Evolutionary conservation across 2,888 invertebrate species (phyloP), one percentile per base, ranked within the genome.

Genomic region (Drosophila pseudotalamancana): DNA sequence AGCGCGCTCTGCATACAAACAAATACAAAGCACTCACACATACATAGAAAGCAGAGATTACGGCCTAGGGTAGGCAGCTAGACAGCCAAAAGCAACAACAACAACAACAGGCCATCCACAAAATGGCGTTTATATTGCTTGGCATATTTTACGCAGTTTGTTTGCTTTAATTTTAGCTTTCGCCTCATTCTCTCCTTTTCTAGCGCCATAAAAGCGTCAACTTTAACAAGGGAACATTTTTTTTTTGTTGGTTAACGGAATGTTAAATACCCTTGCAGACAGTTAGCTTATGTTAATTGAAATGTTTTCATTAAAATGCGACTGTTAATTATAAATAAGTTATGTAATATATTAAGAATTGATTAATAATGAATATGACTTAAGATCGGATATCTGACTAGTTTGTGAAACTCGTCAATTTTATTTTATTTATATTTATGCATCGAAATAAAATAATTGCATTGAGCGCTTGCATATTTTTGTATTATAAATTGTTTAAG

Each of bases 71-170:
- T 46, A 54, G 71, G 49, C 57, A 65, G 54, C 68, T 65, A 68
- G 56, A 73, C 65, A 57, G 32, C 23, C 19, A 37, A 48, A 37
- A 11, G 14, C 59, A 60, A 48, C 32, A 64, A 39, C 50, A 59
- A 39, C 21, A 35, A 18, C 18, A 39, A 40, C 37, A 66, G 39
- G 49, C 70, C 46, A 77, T 70, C 49, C 75, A 77, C 82, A 82
- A 84, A 85, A 87, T 85, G 82, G 85, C 79, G 82, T 77, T 77
- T 72, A 77, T 72, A 77, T 72, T 67, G 72, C 69, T 63, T 64
- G 67, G 69, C 62, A 72, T 77, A 74, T 86, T 86, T 80, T 83
- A 77, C 72, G 69, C 74, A 80, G 62, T 81, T 82, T 83, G 72
- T 72, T 74, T 82, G 84, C 72, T 83, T 83, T 83, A 83, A 85